Evolutionary conservation across 2,797 vertebrate species (phyloP), one percentile per base, ranked within the genome.

Genomic region (Brachymystax lenok): DNA sequence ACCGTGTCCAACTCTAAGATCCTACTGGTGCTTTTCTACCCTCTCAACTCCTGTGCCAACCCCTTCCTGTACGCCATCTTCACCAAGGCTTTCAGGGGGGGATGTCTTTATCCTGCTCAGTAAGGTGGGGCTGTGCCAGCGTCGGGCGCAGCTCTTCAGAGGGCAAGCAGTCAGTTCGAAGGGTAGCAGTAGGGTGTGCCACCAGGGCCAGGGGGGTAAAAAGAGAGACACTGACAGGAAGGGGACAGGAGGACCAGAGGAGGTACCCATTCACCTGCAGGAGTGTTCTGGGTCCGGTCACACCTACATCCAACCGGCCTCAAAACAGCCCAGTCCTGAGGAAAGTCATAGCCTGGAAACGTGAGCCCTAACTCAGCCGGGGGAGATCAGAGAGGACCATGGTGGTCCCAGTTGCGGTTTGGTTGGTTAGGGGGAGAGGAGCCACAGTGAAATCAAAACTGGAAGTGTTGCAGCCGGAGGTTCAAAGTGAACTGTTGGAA

Each of bases 51-150:
- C 66, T 99, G 98, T 24, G 98, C 98, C 79, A 99, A 99, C 83
- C 98, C 98, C 0, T 99, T 99, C 82, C 96, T 99, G 61, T 99
- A 99, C 0, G 97, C 96, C n/a, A 97, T 99, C 87, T 98, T 99
- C 89, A 99, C 98, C 19, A 99, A 97, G 88, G 94, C 97, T 59
- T 99, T 99, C 90, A 94, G 92, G 33, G 95, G 95, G 97, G 5
- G 98, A 99, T 61, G 82, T 99, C 6, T 98, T 99, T 77, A 97
- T 99, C 80, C 90, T 99, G 74, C 96, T 99, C 69, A 98, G 97
- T 88, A 99, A 96, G 88, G 95, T 98, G 72, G 98, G 98, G 10
- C 84, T 99, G 69, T 99, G 97, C 83, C 93, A 97, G 83, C 95
- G 88, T 50, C 94, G 88, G 86, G 98, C 97, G 4, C 97, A 98